A percentile compares a stretch with the other conserved stretches of the same genome.
These are phyloP conservation scores for Neocloeon triangulifer DNA, from an alignment of 1,140 invertebrate genomes.

Conservation along the genomic window DNA sequence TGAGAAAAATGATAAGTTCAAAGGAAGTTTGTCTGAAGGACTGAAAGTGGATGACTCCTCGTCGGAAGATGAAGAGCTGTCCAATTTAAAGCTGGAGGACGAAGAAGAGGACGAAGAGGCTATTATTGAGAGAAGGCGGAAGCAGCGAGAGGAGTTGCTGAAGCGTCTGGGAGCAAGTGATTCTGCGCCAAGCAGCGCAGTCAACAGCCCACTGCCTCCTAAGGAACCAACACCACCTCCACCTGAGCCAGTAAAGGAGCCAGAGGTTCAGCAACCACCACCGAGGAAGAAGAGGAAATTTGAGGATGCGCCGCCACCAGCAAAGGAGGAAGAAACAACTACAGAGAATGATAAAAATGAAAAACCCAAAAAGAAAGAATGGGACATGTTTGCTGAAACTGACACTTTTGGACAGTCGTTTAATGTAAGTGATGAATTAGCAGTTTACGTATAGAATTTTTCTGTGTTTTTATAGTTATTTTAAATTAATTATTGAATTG, in stretches of 20 bases:
- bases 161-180: constrained; percentile 38
- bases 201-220: constrained; percentile 11
- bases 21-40: constrained; percentile 69
- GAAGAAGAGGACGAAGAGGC: constrained; percentile 89
- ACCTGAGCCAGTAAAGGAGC: too few relatives aligned
- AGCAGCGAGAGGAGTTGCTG: constrained; percentile 70
- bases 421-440: constrained; percentile 42
- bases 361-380: constrained; percentile 23
- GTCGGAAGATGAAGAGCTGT: constrained; percentile 24
- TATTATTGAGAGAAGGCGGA: constrained; percentile 74
- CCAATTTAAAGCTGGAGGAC: constrained; percentile 54
- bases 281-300: constrained; percentile 5
- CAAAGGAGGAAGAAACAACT: constrained; percentile 14
- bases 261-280: constrained; percentile 5
- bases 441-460: constrained; percentile 1
- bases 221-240: too few relatives aligned
- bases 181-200: constrained; percentile 12
- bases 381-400: constrained; percentile 76
- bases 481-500: too few relatives aligned
- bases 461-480: constrained; percentile 2
- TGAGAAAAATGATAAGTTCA: constrained; percentile 37
- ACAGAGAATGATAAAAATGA: constrained; percentile 17
- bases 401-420: constrained; percentile 67
- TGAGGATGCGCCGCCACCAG: background rate
- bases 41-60: constrained; percentile 32